Percentiles rank a stretch among this genome's conserved stretches.
Conservation (phyloP, 2,797 vertebrate species). For the Chromis chromis region DNA sequence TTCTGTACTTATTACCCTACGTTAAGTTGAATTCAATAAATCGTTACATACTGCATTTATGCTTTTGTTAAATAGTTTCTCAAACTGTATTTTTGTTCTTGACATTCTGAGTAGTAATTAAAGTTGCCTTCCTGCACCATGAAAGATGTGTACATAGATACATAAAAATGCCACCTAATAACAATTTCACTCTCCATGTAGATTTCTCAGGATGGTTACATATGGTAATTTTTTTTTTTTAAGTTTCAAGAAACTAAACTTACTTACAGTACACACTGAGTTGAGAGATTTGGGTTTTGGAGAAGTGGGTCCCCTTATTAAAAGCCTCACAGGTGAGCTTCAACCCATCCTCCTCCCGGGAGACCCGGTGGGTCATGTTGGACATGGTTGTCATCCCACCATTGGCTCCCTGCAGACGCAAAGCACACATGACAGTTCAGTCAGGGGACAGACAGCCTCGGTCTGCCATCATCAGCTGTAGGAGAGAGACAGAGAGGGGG, state of each 20-base stretch:
- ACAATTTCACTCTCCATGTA: background rate
- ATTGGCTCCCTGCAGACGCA: slow-evolving; percentile 82
- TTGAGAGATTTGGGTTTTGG: slow-evolving; percentile 71
- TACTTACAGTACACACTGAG: slow-evolving; percentile 82
- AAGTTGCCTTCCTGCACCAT: background rate
- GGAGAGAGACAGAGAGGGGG: background rate
- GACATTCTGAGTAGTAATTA: background rate
- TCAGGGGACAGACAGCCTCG: slow-evolving; percentile 31
- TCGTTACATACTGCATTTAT: too few relatives aligned
- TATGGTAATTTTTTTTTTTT: background rate
- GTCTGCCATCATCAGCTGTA: slow-evolving; percentile 31
- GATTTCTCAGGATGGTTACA: background rate
- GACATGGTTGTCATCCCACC: slow-evolving; percentile 89
- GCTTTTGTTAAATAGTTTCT: background rate
- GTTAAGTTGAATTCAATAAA: too few relatives aligned
- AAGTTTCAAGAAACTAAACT: background rate
- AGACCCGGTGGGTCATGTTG: slow-evolving; percentile 86
- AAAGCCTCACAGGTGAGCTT: slow-evolving; percentile 90
- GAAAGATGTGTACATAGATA: background rate
- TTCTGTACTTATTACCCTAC: too few relatives aligned
- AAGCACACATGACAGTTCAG: slow-evolving; percentile 47
- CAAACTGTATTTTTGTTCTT: too few relatives aligned
- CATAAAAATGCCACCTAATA: background rate
- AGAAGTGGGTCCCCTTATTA: slow-evolving; percentile 87
- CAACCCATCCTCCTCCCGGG: slow-evolving; percentile 85